Conservation (phyloP, 2,113 vertebrate species). For the Pachyramphus minor region DNA sequence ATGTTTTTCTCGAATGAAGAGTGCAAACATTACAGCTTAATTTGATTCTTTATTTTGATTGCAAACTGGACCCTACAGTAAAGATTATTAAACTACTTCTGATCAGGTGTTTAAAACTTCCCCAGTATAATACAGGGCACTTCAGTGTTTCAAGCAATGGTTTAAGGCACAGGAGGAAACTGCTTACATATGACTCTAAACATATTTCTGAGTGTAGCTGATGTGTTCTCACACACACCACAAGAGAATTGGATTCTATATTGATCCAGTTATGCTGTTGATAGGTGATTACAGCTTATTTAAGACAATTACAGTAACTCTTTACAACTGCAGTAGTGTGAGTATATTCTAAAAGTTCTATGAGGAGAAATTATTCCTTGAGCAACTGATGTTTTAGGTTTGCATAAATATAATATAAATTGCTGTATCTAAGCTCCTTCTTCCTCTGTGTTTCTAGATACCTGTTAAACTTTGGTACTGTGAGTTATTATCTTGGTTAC, state of each 20-base stretch:
- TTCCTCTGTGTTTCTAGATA: slow-evolving; percentile 74
- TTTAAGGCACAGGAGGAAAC: not conserved
- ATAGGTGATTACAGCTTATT: not conserved
- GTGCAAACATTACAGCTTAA: not conserved
- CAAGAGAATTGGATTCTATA: rapidly evolving
- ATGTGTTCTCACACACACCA: not conserved
- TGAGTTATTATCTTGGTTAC: slow-evolving; percentile 96
- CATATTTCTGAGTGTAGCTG: not conserved
- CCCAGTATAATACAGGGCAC: not conserved
- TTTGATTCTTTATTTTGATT: not conserved
- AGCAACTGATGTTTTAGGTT: not conserved
- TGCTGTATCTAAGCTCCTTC: not conserved
- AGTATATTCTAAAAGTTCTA: not conserved
- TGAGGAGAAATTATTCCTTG: not conserved
- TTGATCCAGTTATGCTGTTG: not conserved
- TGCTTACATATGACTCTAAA: not conserved
- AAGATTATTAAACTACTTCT: not conserved
- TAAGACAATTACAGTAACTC: not conserved
- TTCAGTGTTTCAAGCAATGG: not conserved
- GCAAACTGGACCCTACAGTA: not conserved
- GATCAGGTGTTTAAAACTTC: not conserved
- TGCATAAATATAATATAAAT: not conserved
- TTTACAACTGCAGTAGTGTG: not conserved
- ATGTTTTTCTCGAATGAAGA: not conserved
- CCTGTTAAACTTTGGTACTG: slow-evolving; percentile 89